Conservation (phyloP, 2,888 invertebrate genomes). For the Phengaris alcon region DNA sequence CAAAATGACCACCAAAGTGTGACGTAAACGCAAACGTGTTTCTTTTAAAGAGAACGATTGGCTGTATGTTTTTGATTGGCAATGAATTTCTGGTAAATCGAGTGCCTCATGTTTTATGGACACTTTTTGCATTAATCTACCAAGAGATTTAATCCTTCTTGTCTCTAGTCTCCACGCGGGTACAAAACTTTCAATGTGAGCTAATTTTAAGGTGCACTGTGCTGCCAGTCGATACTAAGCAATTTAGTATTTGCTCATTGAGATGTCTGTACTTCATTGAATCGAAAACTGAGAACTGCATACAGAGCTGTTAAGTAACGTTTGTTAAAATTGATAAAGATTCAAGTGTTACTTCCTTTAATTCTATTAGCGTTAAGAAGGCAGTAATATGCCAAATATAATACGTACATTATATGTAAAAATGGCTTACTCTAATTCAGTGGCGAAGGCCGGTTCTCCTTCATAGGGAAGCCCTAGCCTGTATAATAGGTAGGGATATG, state of each 20-base stretch:
- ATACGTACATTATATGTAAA: too few relatives aligned
- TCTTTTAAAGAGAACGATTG: too few relatives aligned
- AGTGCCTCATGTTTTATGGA: neutral
- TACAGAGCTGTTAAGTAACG: neutral
- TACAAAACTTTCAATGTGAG: neutral
- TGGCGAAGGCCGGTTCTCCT: too few relatives aligned
- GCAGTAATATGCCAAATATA: too few relatives aligned
- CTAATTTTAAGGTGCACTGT: neutral
- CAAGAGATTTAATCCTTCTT: neutral
- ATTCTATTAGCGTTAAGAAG: neutral
- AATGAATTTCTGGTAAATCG: too few relatives aligned
- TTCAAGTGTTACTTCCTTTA: neutral
- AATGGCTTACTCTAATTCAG: too few relatives aligned
- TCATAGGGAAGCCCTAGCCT: too few relatives aligned
- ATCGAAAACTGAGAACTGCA: neutral
- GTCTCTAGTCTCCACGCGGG: neutral
- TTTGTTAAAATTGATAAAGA: too few relatives aligned
- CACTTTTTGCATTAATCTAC: neutral
- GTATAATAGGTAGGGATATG: too few relatives aligned
- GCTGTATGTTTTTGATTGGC: neutral
- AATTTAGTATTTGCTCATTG: neutral
- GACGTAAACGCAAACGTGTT: too few relatives aligned
- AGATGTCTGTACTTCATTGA: neutral
- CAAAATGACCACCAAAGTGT: too few relatives aligned
- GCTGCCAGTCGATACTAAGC: too few relatives aligned